These are phyloP conservation scores for Cotesia vestalis DNA, from an alignment of 1,140 invertebrate species.

Conservation along the genomic window DNA sequence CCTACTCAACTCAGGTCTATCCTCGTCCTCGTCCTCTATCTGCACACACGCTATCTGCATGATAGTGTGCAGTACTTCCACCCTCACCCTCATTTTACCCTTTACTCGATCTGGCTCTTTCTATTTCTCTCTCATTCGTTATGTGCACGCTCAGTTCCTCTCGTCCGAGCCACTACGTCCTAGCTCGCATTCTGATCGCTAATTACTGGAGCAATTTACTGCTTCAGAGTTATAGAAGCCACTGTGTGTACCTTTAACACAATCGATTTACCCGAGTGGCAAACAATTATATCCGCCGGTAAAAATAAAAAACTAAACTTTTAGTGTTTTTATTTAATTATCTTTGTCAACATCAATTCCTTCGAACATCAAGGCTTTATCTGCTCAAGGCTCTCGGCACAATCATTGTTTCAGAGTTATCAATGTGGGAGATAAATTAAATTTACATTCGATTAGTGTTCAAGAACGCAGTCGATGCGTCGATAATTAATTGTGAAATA, in stretches of 20 bases:
- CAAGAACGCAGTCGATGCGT: no score
- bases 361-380: background rate
- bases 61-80: background rate
- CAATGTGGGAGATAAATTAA: no score
- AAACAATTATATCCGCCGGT: constrained; percentile 2
- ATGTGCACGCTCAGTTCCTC: background rate
- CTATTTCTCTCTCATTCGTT: constrained; percentile 20
- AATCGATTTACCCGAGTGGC: constrained; percentile 21
- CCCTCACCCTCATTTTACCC: background rate
- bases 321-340: background rate
- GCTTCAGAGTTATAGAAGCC: constrained; percentile 15
- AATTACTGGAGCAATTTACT: constrained; percentile 33
- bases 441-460: no score
- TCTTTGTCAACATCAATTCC: background rate
- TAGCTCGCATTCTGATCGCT: constrained; percentile 19
- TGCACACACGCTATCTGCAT: background rate
- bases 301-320: background rate
- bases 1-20: background rate
- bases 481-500: no score
- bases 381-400: background rate
- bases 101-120: background rate
- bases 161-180: background rate
- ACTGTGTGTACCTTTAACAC: constrained; percentile 1
- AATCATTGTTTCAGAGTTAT: no score
- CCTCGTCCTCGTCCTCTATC: no score